Evolutionary conservation across 1,140 invertebrate species (phyloP).

Genomic region (Parapsyche elsis): DNA sequence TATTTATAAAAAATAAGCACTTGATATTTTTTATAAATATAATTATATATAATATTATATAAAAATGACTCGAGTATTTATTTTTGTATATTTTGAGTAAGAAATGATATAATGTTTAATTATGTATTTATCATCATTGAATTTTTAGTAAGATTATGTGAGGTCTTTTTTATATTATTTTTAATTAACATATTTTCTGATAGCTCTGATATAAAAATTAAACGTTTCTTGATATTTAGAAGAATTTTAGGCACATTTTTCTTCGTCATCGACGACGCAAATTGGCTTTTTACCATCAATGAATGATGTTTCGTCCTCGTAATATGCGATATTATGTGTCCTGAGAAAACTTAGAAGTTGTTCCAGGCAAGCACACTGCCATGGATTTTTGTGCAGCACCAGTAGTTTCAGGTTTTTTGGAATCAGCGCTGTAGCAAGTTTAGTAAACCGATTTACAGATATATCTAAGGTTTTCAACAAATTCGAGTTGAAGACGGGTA

Average conservation of each 20-base stretch:
- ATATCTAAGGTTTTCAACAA: conserved; percentile 39
- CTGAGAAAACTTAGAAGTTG: conserved; percentile 1
- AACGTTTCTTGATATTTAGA: conserved; percentile 34
- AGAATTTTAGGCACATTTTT: too few species aligned
- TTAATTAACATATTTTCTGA: conserved; percentile 25
- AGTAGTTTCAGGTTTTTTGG: conserved; percentile 20
- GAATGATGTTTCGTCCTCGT: neutral
- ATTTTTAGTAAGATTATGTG: neutral
- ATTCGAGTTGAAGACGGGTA: conserved; percentile 29
- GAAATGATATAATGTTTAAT: too few species aligned
- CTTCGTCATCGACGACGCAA: neutral
- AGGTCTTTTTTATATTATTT: neutral
- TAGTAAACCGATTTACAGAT: conserved; percentile 42
- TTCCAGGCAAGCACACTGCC: conserved; percentile 36
- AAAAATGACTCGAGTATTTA: too few species aligned
- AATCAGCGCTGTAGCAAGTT: neutral
- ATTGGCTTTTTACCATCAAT: conserved; percentile 32
- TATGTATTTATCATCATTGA: neutral
- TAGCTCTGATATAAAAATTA: conserved; percentile 18
- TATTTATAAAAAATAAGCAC: neutral
- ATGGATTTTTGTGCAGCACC: conserved; percentile 27
- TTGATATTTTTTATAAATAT: neutral
- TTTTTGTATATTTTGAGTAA: too few species aligned
- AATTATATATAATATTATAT: neutral
- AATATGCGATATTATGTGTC: neutral